Evolutionary conservation across 35 echinoderm and acorn worm genomes (phyloP), one percentile per base, ranked within the genome.

Genomic region (Nesometra sesokonis): DNA sequence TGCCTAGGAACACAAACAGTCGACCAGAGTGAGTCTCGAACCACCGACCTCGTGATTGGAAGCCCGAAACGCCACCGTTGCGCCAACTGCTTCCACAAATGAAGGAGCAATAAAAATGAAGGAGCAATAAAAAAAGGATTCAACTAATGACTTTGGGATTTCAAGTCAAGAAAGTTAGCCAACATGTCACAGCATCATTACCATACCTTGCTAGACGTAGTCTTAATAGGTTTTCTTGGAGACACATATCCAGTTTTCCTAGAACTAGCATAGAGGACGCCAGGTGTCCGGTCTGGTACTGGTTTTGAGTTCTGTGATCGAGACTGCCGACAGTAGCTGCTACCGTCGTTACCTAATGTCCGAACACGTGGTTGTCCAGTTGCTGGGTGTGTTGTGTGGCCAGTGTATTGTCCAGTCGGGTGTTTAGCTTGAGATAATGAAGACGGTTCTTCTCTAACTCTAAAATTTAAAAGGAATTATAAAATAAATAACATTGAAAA

Each of bases 281-380:
- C 88, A 57, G 82, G 86, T 32, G 86, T 82, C 35, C 80, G 82
- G 84, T 97, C 95, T 36, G 95, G 95, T 8, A 97, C 90, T 8
- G 94, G 90, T 37, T 91, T 93, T 32, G 91, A 91, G 47, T 93
- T 91, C 87, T 97, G 95, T 17, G 91, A 93, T 34, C 95, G 82
- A 36, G 92, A 86, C 76, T 97, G 95, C 7, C 92, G 46, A 29
- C 87, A 89, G 13, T 83, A 35, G 77, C 95, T 97, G 38, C 92
- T 97, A 30, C 90, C 90, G 37, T 94, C 92, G 80, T 97, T 97
- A 1, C 95, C 95, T 0, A 88, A 29, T 21, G 86, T 92, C 77
- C 84, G 86, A 29, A 92, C 92, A 37, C 95, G 77, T 5, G 89
- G 77, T 46, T 91, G 85, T 27, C 95, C 90, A 0, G 88, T 84